These are phyloP conservation scores for Sebastolobus alascanus DNA, from an alignment of 2,797 vertebrate species.

Conservation along the genomic window DNA sequence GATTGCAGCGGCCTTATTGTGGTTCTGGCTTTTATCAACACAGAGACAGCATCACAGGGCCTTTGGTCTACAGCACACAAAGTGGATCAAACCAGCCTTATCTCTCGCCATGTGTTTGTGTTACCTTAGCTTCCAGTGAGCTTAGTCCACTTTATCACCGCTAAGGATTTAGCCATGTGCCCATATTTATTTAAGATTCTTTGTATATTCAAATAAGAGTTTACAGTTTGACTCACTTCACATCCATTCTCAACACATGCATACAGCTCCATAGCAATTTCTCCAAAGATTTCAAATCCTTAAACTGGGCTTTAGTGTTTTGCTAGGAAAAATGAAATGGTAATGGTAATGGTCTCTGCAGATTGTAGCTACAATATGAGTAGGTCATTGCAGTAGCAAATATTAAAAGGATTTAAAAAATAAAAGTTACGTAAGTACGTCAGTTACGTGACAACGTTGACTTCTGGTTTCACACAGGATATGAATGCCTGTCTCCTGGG, in stretches of 20 bases:
- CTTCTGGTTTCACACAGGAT: too few relatives aligned
- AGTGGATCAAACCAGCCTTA: slow-evolving; percentile 58
- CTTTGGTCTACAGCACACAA: slow-evolving; percentile 52
- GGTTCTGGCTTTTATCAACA: slow-evolving; percentile 78
- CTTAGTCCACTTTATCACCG: slow-evolving; percentile 31
- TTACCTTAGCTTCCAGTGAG: slow-evolving; percentile 42
- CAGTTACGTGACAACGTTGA: too few relatives aligned
- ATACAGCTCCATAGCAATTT: not conserved
- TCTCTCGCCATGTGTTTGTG: slow-evolving; percentile 59
- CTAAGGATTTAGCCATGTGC: slow-evolving; percentile 14
- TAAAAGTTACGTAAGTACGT: too few relatives aligned
- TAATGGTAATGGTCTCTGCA: not conserved
- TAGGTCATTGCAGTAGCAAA: not conserved
- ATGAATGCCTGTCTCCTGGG: too few relatives aligned
- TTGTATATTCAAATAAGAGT: slow-evolving; percentile 27
- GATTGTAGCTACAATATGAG: not conserved
- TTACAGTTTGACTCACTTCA: slow-evolving; percentile 14
- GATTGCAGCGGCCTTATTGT: slow-evolving; percentile 60
- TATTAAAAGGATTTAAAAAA: not conserved
- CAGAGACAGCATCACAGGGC: slow-evolving; percentile 55
- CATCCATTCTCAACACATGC: not conserved
- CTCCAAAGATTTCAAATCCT: not conserved
- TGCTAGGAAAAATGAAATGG: not conserved
- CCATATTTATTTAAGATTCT: slow-evolving; percentile 38
- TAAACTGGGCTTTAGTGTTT: not conserved